Base-by-base conservation (phyloP, 23 tunicate genomes). In the Botrylloides violaceus region DNA sequence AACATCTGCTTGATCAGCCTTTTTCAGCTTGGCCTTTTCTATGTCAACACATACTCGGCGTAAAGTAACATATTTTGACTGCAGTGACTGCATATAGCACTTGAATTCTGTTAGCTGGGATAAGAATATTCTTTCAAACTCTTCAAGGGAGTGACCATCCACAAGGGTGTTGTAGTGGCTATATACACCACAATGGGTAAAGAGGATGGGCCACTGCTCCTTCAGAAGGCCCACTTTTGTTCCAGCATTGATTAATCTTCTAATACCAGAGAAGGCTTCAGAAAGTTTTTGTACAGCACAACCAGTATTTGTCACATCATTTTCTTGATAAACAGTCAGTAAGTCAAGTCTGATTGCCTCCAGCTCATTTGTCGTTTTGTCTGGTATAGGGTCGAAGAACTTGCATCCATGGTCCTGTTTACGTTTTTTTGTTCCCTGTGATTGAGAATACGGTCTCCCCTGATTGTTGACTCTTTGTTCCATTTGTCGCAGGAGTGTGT, bases 321-420 rank as follows among this genome's bases (percentile, higher is more conserved):
- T 26, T 7, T 26, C 30, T 26, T 59, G 64, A n/a, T 7, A 59
- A 6, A 12, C 7, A 7, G 64, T 22, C 9, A 59, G 64, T 7
- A 59, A 7, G 6, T 59, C 64, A 5, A 22, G 9, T 59, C 30
- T 6, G 30, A 22, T 22, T 18, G 18, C 19, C 64, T 23, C 28
- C 6, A 26, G 30, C 19, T 59, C 64, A 9, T 59, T n/a, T 6
- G 9, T 7, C 7, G 28, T 7, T 6, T 59, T 22, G 23, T 6
- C 19, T 6, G 19, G 29, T 7, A 6, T 6, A 12, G 64, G 64
- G 27, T 23, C 27, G 29, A 59, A 59, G 7, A 6, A 7, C 30
- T 59, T 59, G 19, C 64, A 59, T 26, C 28, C 64, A 22, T 59
- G 64, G 64, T 59, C 64, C 7, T 59, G 7, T 26, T 23, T 59